A percentile compares a stretch with the other conserved stretches of the same genome.
These are phyloP conservation scores for Spodoptera frugiperda DNA, from an alignment of 1,140 invertebrate genomes.

Conservation along the genomic window DNA sequence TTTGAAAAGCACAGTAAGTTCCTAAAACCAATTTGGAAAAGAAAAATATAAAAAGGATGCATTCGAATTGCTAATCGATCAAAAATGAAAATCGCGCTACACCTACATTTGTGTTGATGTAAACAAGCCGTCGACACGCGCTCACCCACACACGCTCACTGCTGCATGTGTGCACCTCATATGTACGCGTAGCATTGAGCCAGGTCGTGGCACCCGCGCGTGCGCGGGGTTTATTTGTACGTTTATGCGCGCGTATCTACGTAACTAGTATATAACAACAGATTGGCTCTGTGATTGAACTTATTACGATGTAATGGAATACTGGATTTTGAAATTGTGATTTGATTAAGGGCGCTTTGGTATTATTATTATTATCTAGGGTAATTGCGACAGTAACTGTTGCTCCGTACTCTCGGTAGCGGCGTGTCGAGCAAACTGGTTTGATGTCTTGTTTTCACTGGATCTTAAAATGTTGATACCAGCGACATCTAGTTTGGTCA, in stretches of 20 bases:
- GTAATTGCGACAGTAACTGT: constrained; percentile 5
- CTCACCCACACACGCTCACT: constrained; percentile 49
- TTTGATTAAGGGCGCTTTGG: constrained; percentile 36
- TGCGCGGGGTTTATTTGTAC: constrained; percentile 67
- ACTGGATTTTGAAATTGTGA: constrained; percentile 35
- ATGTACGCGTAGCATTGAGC: constrained; percentile 75
- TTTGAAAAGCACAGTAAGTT: too few species aligned
- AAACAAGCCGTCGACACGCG: constrained; percentile 65
- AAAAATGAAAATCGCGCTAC: constrained; percentile 51
- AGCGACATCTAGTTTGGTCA: constrained; percentile 9
- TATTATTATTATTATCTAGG: constrained; percentile 16
- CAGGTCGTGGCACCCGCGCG: constrained; percentile 82
- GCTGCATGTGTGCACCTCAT: constrained; percentile 28
- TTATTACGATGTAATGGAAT: constrained; percentile 42
- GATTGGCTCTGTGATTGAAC: constrained; percentile 38
- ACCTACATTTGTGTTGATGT: constrained; percentile 72
- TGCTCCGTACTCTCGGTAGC: too few species aligned
- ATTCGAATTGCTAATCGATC: constrained; percentile 47
- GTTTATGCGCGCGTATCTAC: constrained; percentile 42
- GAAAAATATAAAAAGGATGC: too few species aligned
- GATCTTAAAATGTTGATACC: neutral
- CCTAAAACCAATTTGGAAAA: neutral
- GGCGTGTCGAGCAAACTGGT: constrained; percentile 11
- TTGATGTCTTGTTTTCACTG: neutral
- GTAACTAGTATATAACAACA: constrained; percentile 36